Base-by-base conservation (phyloP, 2,888 invertebrate species). In the Andricus quercusramuli region DNA sequence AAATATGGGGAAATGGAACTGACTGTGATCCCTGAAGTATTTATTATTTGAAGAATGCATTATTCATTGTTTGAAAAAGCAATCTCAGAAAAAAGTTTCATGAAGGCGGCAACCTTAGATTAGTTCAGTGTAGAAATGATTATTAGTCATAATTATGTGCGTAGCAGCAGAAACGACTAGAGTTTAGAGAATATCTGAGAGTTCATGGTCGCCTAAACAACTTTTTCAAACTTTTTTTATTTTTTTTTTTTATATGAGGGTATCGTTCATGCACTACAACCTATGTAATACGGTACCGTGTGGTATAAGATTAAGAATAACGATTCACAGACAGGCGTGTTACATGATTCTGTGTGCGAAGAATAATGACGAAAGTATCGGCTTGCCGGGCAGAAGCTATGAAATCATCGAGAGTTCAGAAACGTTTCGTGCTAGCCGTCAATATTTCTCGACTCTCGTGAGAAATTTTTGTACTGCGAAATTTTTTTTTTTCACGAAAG, bases 201-300 rank as follows among this genome's bases (percentile, higher is more conserved):
- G 81, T 83, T 84, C 82, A 82, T 78, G 82, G 82, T 80, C 83
- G 78, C 76, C 80, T 80, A 76, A 78, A 77, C 78, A 74, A 79
- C 81, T 82, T 80, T 78, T 82, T 79, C 56, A 56, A 67, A 77
- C 78, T 78, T 82, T 44, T 70, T 32, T 32, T 47, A 2, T 51
- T 47, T 25, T 5, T 25, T 66, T 78, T 79, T 84, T 83, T 79
- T 13, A 74, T 80, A 79, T 64, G 41, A 76, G 56, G 44, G 17
- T 51, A 22, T 44, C 65, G 47, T 62, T 47, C 67, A 56, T 74
- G 47, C 51, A 78, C 11, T 68, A 47, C 51, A 29, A 56, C 56
- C n/a, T 29, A 74, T 8, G 9, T n/a, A n/a, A 29, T 29, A 70
- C n/a, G 74, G 74, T 74, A 74, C n/a, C 13, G 32, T 22, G 32